Base-by-base conservation (phyloP, 2,888 invertebrate genomes). In the Eudemis profundana region DNA sequence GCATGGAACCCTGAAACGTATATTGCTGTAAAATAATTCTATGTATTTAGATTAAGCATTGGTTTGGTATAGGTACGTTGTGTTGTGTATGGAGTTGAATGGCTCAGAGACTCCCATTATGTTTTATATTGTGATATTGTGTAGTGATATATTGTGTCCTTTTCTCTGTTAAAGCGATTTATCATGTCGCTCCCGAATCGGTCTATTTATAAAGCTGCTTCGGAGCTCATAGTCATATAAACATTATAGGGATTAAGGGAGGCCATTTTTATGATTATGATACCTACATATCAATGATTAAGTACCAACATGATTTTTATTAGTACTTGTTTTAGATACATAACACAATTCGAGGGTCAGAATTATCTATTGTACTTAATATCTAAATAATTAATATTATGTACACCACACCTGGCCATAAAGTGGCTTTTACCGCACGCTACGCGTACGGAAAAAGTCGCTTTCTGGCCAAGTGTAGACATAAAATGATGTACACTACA, bases 151-250 rank as follows among this genome's bases (percentile, higher is more conserved):
- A 63, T 47, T 62, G 42, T 42, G 44, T 40, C 42, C 54, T 33
- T 63, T 63, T 42, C 14, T 47, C 29, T 49, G 27, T 23, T 44
- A 50, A 40, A 42, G 15, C 33, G 29, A 56, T 63, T 56, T 63
- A 40, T 63, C 56, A 56, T 56, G 63, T 63, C 49, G 19, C 23
- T 62, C 56, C 50, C 15, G 42, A 50, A 56, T 56, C 49, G 49
- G 63, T 61, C 21, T 53, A 33, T 42, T 56, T 56, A 50, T 56
- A 49, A 49, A 29, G 4, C 29, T 33, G 21, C 12, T 38, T 29
- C 14, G 27, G 38, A 4, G 21, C 23, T 49, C 23, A 15, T 4
- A 40, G 33, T 14, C 14, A 49, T 19, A 54, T 40, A 63, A 33
- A 49, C 29, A 27, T 56, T 44, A 56, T 17, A 40, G 21, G 51